phyloP scores from a whole-genome alignment of 2,888 invertebrate genomes.

The Yponomeuta plumbellus region DNA sequence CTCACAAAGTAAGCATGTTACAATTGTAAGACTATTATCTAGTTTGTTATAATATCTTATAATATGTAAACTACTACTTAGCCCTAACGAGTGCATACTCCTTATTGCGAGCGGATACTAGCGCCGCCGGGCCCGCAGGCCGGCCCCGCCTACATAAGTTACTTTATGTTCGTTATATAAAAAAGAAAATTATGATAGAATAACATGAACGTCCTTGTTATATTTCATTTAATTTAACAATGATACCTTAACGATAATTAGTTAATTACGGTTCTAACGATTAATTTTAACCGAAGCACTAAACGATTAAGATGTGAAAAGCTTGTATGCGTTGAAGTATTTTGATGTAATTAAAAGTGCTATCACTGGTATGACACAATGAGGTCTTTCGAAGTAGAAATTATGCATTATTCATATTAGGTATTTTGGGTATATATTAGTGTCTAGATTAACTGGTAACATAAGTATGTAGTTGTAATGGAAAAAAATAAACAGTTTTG shows the following conservation, averaged over 20 bases:
- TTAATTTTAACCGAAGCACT: slow-evolving; percentile 72
- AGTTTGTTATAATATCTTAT: slow-evolving; percentile 65
- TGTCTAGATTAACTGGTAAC: slow-evolving; percentile 74
- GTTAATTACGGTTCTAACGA: slow-evolving; percentile 78
- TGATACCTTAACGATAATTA: slow-evolving; percentile 75
- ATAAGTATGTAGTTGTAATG: slow-evolving; percentile 76
- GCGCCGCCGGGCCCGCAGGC: slow-evolving; percentile 24
- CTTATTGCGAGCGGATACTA: slow-evolving; percentile 27
- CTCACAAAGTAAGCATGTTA: slow-evolving; percentile 66
- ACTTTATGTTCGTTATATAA: slow-evolving; percentile 71
- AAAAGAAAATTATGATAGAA: slow-evolving; percentile 76
- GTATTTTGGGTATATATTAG: slow-evolving; percentile 77
- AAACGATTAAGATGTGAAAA: slow-evolving; percentile 63
- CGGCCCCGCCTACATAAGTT: slow-evolving; percentile 37
- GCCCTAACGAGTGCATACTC: slow-evolving; percentile 51
- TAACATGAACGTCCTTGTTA: slow-evolving; percentile 69
- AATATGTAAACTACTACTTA: slow-evolving; percentile 60
- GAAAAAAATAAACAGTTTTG: slow-evolving; percentile 61
- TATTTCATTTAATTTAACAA: slow-evolving; percentile 54
- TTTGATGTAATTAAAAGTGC: slow-evolving; percentile 68
- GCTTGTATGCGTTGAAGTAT: slow-evolving; percentile 67
- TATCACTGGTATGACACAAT: slow-evolving; percentile 60
- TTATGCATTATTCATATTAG: slow-evolving; percentile 76
- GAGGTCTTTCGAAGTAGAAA: slow-evolving; percentile 72
- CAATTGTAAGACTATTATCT: slow-evolving; percentile 73